Base-by-base conservation (phyloP, 2,797 vertebrate species). In the Sarcophilus harrisii region DNA sequence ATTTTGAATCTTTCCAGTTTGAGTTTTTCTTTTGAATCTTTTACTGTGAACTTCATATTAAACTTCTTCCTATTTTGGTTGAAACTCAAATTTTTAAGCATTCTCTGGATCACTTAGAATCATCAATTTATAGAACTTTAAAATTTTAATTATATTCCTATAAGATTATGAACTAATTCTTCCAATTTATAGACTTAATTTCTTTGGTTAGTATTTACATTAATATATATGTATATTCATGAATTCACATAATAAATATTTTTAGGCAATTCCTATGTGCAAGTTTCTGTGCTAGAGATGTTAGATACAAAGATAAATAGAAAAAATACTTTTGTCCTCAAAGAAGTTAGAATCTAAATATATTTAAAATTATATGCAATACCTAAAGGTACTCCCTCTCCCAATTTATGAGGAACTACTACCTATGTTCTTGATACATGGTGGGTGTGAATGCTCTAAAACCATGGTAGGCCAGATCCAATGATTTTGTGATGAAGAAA, bases 51-150 rank as follows among this genome's bases (percentile, higher is more conserved):
- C 73, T 87, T 87, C 9, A 81, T 52, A 13, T 11, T 16, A 1
- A 54, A 24, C 45, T 60, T 28, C 28, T 81, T 87, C 92, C 54
- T 96, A 81, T 49, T 94, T 52, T 24, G n/a, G 3, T 38, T 12
- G 14, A 58, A 92, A 38, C 52, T 58, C 5, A 90, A 49, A 55
- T 87, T 94, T 90, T 58, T 91, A 91, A 95, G 89, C 60, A 66
- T 29, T 90, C 30, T n/a, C 73, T 27, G 38, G 73, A 87, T 4
- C 21, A 49, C 45, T 87, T 87, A 49, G 66, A 81, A 81, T 38
- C n/a, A 45, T 45, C 66, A 81, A 38, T 10, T 38, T 81, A 81
- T 81, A 81, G n/a, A 81, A 81, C 14, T 81, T 45, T 81, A 81
- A 81, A 81, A 81, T 45, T 81, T 24, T 30, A 81, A 21, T 81